A percentile compares a stretch with the other conserved stretches of the same genome.
These are phyloP conservation scores for Mormyrus iriodes DNA, from an alignment of 2,113 vertebrate genomes.

Conservation along the genomic window DNA sequence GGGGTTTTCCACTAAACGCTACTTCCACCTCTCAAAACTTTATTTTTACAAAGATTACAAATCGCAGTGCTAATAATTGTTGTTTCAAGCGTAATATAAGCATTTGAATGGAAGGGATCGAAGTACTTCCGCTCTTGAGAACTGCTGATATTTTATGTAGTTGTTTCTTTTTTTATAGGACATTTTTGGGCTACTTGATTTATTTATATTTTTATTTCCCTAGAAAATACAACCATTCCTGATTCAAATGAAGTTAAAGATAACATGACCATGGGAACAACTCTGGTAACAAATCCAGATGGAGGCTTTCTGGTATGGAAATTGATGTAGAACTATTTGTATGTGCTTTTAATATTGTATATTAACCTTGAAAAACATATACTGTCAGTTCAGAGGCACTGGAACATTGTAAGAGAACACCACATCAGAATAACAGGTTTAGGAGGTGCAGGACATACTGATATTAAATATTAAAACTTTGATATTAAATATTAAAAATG, in stretches of 20 bases:
- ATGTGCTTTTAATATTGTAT: not conserved
- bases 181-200: conserved; percentile 44
- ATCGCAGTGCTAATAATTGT: not conserved
- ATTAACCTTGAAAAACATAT: not conserved
- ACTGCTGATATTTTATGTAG: conserved; percentile 43
- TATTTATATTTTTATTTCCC: conserved; percentile 40
- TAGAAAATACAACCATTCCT: conserved; percentile 77
- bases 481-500: not conserved
- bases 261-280: conserved; percentile 97
- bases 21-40: no score
- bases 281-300: conserved; percentile 84
- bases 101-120: not conserved
- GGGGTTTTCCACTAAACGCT: no score
- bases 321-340: not conserved
- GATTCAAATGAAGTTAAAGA: conserved; percentile 87
- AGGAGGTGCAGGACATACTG: not conserved
- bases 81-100: not conserved
- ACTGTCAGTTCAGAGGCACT: not conserved
- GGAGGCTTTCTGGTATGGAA: conserved; percentile 93
- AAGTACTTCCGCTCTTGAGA: conserved; percentile 43
- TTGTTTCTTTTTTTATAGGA: conserved; percentile 34
- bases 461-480: not conserved
- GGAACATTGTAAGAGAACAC: not conserved
- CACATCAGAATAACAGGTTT: not conserved
- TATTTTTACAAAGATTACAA: no score